phyloP scores from a whole-genome alignment of 2,888 invertebrate species.

The Rosalia funebris region DNA sequence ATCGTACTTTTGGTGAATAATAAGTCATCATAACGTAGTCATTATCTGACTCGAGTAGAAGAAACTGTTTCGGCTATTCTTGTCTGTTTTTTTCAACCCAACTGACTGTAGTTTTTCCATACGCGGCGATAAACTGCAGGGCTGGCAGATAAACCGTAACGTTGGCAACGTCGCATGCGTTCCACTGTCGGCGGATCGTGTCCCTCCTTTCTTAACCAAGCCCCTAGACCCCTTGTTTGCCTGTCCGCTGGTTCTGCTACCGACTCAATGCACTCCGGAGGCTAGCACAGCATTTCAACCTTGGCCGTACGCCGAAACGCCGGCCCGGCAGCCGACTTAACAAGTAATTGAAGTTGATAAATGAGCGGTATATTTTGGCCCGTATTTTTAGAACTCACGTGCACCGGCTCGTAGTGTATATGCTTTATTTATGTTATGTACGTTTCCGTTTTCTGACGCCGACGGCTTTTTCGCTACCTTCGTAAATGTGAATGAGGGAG shows the following conservation, averaged over 20 bases:
- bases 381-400: slow-evolving; percentile 49
- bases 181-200: slow-evolving; percentile 14
- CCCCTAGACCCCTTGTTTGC: slow-evolving; percentile 26
- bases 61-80: no score
- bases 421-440: slow-evolving; percentile 52
- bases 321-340: background rate
- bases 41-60: no score
- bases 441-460: slow-evolving; percentile 47
- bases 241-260: slow-evolving; percentile 26
- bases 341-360: slow-evolving; percentile 12
- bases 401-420: slow-evolving; percentile 40
- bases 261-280: slow-evolving; percentile 23
- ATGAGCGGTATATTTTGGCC: slow-evolving; percentile 18
- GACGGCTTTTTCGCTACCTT: slow-evolving; percentile 20
- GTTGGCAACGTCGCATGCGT: slow-evolving; percentile 9
- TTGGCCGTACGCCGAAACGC: slow-evolving; percentile 7
- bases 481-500: slow-evolving; percentile 25
- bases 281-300: slow-evolving; percentile 21
- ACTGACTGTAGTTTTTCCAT: no score
- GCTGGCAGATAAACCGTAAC: background rate
- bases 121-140: background rate
- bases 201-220: slow-evolving; percentile 19
- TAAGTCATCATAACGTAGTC: no score
- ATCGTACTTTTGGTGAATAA: no score
- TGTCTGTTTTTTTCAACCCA: no score